phyloP scores from a whole-genome alignment of 1,140 invertebrate genomes.

The Leptopilina clavipes region DNA sequence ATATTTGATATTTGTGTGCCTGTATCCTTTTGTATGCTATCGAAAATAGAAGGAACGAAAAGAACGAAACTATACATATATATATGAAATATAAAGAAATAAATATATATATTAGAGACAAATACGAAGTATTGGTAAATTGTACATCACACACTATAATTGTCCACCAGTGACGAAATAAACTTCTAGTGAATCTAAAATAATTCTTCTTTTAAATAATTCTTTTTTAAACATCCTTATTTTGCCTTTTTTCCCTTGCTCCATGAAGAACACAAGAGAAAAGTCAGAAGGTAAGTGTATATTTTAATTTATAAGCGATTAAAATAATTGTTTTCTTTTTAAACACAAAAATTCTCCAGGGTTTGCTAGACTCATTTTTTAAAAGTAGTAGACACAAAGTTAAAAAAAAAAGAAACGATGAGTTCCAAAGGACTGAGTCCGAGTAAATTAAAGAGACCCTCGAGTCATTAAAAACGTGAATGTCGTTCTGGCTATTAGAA shows the following conservation, averaged over 20 bases:
- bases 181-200: conserved; percentile 71
- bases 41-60: conserved; percentile 63
- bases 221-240: too few relatives aligned
- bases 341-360: conserved; percentile 28
- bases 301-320: too few relatives aligned
- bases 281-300: too few relatives aligned
- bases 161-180: conserved; percentile 68
- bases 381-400: conserved; percentile 45
- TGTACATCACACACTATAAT: conserved; percentile 66
- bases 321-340: too few relatives aligned
- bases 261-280: too few relatives aligned
- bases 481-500: conserved; percentile 70
- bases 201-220: background rate
- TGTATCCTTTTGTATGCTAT: conserved; percentile 74
- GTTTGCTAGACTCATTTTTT: conserved; percentile 48
- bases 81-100: conserved; percentile 57
- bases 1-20: conserved; percentile 75
- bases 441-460: conserved; percentile 66
- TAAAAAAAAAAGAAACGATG: conserved; percentile 62
- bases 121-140: conserved; percentile 66
- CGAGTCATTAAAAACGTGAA: conserved; percentile 68
- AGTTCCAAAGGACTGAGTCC: conserved; percentile 65
- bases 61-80: conserved; percentile 68
- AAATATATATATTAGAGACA: conserved; percentile 70
- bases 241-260: too few relatives aligned